Base-by-base conservation (phyloP, 1,140 invertebrate genomes). In the Odontomachus brunneus region DNA sequence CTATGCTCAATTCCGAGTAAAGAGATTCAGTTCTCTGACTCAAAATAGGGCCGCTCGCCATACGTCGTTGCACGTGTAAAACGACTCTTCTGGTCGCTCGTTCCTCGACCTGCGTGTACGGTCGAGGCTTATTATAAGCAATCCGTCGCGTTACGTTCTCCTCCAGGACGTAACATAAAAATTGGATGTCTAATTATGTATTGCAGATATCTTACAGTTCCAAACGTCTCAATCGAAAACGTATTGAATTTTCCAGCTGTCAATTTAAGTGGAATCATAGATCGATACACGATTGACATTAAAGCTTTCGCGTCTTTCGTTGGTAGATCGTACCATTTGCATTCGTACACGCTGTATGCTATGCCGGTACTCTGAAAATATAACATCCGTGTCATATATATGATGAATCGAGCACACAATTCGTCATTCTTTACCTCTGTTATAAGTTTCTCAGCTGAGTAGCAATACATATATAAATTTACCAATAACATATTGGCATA, bases 381-480 rank as follows among this genome's bases (percentile, higher is more conserved):
- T n/a, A n/a, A n/a, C n/a, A n/a, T n/a, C n/a, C n/a, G n/a, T n/a
- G n/a, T n/a, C n/a, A n/a, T n/a, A n/a, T n/a, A n/a, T n/a, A n/a
- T n/a, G n/a, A 57, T 11, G 2, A 3, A 33, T 33, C 29, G 4
- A 0, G 1, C n/a, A 5, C 19, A 11, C 7, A 19, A 53, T 19
- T 80, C n/a, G n/a, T n/a, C n/a, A n/a, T n/a, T n/a, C 22, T 65
- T 85, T 69, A 80, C 82, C 44, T 75, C 44, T 4, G 67, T n/a
- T 0, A 69, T 14, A 17, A 87, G 65, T 44, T 51, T 49, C 17
- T 86, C 83, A 3, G 60, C 85, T 15, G 85, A 55, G 17, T 87
- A 76, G 44, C 85, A 87, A 72, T 87, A 87, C 38, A 76, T 33
- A 5, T 60, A 87, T 5, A 33, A 33, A 5, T 33, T 2, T 33